These are phyloP conservation scores for Acanthaster planci DNA, from an alignment of 35 echinoderm and acorn worm species.

Conservation along the genomic window DNA sequence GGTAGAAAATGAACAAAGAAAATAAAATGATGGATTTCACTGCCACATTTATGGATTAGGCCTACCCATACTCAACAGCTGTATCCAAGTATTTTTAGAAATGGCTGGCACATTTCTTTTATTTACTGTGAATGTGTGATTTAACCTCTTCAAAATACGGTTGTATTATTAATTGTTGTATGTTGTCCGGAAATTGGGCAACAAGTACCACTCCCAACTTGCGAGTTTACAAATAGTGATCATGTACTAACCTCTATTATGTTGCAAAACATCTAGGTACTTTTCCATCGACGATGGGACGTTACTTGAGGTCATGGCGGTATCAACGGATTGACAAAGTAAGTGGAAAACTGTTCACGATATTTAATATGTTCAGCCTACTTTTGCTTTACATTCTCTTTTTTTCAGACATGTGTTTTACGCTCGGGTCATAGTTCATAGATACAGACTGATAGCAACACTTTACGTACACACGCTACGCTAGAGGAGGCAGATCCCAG, in stretches of 20 bases:
- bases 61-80: neutral
- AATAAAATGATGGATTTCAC: neutral
- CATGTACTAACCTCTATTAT: slow-evolving; percentile 64
- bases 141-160: neutral
- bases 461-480: no score
- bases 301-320: slow-evolving; percentile 11
- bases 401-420: no score
- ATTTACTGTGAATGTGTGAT: neutral
- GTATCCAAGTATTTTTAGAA: neutral
- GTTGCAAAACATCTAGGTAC: slow-evolving; percentile 70
- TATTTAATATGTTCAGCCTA: no score
- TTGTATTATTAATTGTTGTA: slow-evolving; percentile 8
- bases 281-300: slow-evolving; percentile 66
- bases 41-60: neutral
- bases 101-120: neutral
- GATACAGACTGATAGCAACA: no score
- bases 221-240: neutral
- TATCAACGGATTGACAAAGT: no score
- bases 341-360: no score
- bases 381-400: no score
- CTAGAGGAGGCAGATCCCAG: no score
- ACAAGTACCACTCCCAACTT: no score
- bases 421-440: no score
- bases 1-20: no score
- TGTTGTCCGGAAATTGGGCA: neutral